Evolutionary conservation across 2,888 invertebrate species (phyloP).

Genomic region (Resseliella maxima): DNA sequence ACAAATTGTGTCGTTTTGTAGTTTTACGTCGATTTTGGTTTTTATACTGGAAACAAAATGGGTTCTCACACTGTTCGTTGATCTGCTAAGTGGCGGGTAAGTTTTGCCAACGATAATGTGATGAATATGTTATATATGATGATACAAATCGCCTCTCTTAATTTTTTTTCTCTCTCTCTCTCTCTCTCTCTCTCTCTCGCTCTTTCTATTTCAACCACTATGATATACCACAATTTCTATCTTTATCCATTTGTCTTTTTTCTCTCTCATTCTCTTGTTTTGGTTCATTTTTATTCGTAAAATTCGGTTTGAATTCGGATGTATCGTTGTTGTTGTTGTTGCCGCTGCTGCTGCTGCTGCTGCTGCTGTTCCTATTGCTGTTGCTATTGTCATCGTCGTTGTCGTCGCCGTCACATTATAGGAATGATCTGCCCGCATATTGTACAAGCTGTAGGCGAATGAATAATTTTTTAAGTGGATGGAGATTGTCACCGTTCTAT

Average conservation of each 20-base stretch:
- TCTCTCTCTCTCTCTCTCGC: not conserved
- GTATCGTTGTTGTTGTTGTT: too few relatives aligned
- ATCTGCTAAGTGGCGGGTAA: constrained; percentile 67
- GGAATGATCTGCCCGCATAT: constrained; percentile 18
- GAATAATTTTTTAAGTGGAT: constrained; percentile 63
- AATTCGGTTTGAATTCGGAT: too few relatives aligned
- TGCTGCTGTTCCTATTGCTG: not conserved
- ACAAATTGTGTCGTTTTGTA: constrained; percentile 66
- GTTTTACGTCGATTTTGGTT: constrained; percentile 71
- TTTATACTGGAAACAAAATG: constrained; percentile 75
- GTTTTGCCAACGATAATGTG: constrained; percentile 57
- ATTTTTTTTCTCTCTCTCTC: not conserved
- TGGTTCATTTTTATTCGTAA: too few relatives aligned
- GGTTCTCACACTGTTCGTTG: constrained; percentile 74
- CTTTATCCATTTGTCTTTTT: too few relatives aligned
- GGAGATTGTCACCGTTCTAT: constrained; percentile 65
- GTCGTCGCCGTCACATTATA: not conserved
- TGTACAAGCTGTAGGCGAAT: constrained; percentile 63
- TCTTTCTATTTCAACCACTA: too few relatives aligned
- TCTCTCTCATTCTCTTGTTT: not conserved
- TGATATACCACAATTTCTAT: too few relatives aligned
- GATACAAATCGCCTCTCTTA: not conserved
- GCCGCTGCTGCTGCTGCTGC: too few relatives aligned
- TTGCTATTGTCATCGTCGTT: not conserved
- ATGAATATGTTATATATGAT: constrained; percentile 20